Base-by-base conservation (phyloP, 1,140 invertebrate genomes). In the Panagrolaimus sp. region DNA sequence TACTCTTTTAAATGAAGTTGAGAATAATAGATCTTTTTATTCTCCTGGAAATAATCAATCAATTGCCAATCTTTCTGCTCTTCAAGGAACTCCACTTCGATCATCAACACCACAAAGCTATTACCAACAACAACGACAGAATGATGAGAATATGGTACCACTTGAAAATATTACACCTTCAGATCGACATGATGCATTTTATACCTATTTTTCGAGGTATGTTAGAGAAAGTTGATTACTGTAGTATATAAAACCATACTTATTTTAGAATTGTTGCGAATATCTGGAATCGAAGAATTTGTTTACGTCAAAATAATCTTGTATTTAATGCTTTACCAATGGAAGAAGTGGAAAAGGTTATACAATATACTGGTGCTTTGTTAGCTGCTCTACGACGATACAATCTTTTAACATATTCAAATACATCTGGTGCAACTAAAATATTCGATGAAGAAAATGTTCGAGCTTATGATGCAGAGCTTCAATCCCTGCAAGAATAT, bases 121-220 rank as follows among this genome's bases (percentile, higher is more conserved):
- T n/a, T n/a, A n/a, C n/a, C n/a, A n/a, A n/a, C n/a, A n/a, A n/a
- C n/a, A n/a, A n/a, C n/a, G n/a, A n/a, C n/a, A n/a, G n/a, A n/a
- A n/a, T n/a, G n/a, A n/a, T n/a, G n/a, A n/a, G n/a, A n/a, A n/a
- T n/a, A n/a, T n/a, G n/a, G n/a, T n/a, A n/a, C n/a, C n/a, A n/a
- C n/a, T n/a, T 38, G 31, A 7, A 38, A 38, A 4, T 38, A 57
- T 57, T 11, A 20, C 51, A 2, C 51, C 51, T 27, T 57, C 51
- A 20, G 1, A 20, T 16, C 51, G 51, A 20, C 51, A 57, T 27
- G 51, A 57, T 57, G 51, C 51, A 11, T 27, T 57, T 20, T 57
- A 57, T 53, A 70, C 70, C 25, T 73, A 73, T 61, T 64, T 73
- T 20, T 66, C 72, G 13, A 45, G 72, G 31, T 38, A 38, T 38